These are phyloP conservation scores for Centropus bengalensis DNA, from an alignment of 2,113 vertebrate species.

Conservation along the genomic window DNA sequence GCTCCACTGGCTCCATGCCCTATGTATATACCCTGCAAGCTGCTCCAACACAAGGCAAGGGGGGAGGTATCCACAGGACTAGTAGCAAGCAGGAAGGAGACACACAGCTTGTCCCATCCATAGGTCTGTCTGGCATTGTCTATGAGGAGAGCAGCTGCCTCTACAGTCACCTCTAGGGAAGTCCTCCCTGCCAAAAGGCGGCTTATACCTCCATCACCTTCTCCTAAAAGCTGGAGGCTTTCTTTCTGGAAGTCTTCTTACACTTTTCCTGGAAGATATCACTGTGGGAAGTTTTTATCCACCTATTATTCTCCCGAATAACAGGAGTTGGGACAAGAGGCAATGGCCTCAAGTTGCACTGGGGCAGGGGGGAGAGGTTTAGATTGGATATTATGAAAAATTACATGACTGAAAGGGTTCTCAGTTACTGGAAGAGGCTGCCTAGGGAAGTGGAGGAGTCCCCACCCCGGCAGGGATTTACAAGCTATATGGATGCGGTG, in stretches of 20 bases:
- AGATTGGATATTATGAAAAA: too few species aligned
- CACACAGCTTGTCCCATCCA: background rate
- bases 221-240: background rate
- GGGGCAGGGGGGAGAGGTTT: too few species aligned
- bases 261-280: too few species aligned
- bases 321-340: too few species aligned
- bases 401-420: too few species aligned
- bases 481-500: too few species aligned
- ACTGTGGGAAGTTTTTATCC: too few species aligned
- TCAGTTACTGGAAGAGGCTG: too few species aligned
- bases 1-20: background rate
- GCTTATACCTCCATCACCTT: background rate
- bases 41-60: background rate
- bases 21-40: background rate
- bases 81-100: background rate
- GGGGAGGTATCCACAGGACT: background rate
- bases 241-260: background rate
- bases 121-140: background rate
- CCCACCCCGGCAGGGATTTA: too few species aligned
- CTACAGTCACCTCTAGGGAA: background rate
- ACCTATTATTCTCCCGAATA: too few species aligned
- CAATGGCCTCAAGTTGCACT: too few species aligned
- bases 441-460: too few species aligned
- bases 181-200: background rate
- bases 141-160: background rate